These are phyloP conservation scores for Sabatieria punctata DNA, from an alignment of 2,888 invertebrate species.

Conservation along the genomic window DNA sequence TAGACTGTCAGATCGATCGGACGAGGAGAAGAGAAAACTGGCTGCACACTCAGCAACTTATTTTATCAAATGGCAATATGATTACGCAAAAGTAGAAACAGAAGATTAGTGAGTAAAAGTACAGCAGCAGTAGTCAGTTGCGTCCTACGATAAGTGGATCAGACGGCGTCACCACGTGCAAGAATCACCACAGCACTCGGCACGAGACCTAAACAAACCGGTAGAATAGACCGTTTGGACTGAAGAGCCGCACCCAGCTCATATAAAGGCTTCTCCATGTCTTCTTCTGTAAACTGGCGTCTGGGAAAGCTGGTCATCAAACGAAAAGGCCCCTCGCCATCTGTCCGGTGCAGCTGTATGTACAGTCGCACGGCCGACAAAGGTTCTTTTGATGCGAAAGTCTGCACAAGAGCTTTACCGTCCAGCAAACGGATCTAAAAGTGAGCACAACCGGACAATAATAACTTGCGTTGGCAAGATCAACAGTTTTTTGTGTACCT, in stretches of 20 bases:
- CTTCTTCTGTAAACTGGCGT: slow-evolving; percentile 65
- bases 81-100: too few species aligned
- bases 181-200: slow-evolving; percentile 30
- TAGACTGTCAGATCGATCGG: too few species aligned
- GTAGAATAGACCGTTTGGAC: too few species aligned
- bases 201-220: slow-evolving; percentile 22
- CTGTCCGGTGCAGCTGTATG: slow-evolving; percentile 62
- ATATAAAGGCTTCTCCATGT: slow-evolving; percentile 69
- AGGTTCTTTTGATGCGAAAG: slow-evolving; percentile 65
- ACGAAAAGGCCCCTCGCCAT: slow-evolving; percentile 49
- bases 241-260: slow-evolving; percentile 59
- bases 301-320: slow-evolving; percentile 79
- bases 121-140: too few species aligned
- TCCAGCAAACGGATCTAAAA: slow-evolving; percentile 50
- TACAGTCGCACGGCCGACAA: slow-evolving; percentile 72
- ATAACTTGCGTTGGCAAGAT: neutral
- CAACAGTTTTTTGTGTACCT: slow-evolving; percentile 10
- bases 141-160: too few species aligned
- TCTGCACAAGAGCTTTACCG: slow-evolving; percentile 53
- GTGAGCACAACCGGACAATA: neutral
- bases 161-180: too few species aligned
- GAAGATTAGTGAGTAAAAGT: too few species aligned
- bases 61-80: too few species aligned
- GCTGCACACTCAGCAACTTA: too few species aligned
- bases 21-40: too few species aligned